Conservation (phyloP, 2,888 invertebrate species). For the Acleris sparsana region DNA sequence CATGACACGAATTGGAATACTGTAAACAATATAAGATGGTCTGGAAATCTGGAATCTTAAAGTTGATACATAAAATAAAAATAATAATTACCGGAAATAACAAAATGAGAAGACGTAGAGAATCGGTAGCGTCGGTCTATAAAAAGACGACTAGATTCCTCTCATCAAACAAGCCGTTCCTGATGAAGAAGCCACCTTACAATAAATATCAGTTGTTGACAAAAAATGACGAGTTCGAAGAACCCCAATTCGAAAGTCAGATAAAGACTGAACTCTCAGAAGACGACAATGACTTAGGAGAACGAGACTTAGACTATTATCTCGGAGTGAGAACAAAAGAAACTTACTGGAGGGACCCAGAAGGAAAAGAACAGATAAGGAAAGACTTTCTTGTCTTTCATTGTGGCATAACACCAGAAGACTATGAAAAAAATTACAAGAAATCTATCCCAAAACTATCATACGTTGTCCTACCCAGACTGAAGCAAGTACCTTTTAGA, state of each 20-base stretch:
- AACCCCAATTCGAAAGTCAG: constrained; percentile 38
- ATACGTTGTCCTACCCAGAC: constrained; percentile 55
- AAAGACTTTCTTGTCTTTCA: constrained; percentile 75
- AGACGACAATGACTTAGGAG: constrained; percentile 62
- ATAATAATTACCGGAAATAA: constrained; percentile 46
- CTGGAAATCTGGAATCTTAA: constrained; percentile 45
- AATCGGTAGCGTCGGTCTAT: constrained; percentile 73
- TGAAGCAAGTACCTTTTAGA: constrained; percentile 77
- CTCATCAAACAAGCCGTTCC: constrained; percentile 63
- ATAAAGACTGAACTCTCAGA: constrained; percentile 45
- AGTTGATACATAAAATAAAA: constrained; percentile 47
- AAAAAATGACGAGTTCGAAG: constrained; percentile 55
- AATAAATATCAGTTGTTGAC: constrained; percentile 56
- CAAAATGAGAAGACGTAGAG: constrained; percentile 64
- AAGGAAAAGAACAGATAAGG: constrained; percentile 69
- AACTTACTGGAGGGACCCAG: constrained; percentile 72
- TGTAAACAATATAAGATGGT: constrained; percentile 44
- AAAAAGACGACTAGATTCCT: constrained; percentile 76
- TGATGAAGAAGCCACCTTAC: constrained; percentile 68
- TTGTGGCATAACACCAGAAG: constrained; percentile 70
- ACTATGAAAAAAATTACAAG: constrained; percentile 64
- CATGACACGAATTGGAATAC: background rate
- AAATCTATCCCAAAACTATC: constrained; percentile 52
- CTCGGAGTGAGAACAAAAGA: constrained; percentile 71
- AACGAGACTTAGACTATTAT: constrained; percentile 73